Evolutionary conservation across 2,113 vertebrate genomes (phyloP), one percentile per base, ranked within the genome.

Genomic region (Tachysurus vachellii): DNA sequence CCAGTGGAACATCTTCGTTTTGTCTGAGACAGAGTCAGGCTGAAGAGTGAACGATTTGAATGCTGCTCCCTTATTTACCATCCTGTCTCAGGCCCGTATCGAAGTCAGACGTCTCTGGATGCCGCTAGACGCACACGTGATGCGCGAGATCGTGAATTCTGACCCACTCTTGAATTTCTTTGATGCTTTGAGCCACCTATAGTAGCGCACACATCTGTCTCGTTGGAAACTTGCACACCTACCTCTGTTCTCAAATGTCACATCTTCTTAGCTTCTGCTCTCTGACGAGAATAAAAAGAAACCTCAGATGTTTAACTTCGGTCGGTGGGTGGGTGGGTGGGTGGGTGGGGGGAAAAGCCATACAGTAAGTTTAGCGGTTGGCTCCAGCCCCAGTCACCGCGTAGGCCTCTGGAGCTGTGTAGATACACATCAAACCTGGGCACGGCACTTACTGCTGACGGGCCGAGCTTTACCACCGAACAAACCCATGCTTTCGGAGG

Each of bases 361-460:
- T 82, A 80, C 85, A 90, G 89, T 88, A 90, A 89, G 50, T 76
- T 90, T 76, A 88, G 85, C 88, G 88, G 85, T 77, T 92, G 91
- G 89, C 85, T 83, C 53, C 85, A 80, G 77, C 66, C 68, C 90
- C 88, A 85, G 82, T 88, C 84, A 82, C 82, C 88, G 79, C 56
- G 47, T 85, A 71, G 66, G 83, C 79, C 86, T 85, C 57, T 68
- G 47, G 57, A 56, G 84, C 61, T 86, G 82, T 80, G 79, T 53
- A 83, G 42, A 82, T 86, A 73, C 81, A 85, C 83, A 79, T 87
- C 64, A 87, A 84, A 80, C 66, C 36, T 82, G 87, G 80, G 44
- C 85, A 86, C 71, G 54, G 44, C 81, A 28, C 84, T 66, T 53
- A 70, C 28, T 85, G 64, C 68, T 80, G 42, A 84, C 59, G 80